Conservation (phyloP, 23 tunicate genomes). For the Styela clava region DNA sequence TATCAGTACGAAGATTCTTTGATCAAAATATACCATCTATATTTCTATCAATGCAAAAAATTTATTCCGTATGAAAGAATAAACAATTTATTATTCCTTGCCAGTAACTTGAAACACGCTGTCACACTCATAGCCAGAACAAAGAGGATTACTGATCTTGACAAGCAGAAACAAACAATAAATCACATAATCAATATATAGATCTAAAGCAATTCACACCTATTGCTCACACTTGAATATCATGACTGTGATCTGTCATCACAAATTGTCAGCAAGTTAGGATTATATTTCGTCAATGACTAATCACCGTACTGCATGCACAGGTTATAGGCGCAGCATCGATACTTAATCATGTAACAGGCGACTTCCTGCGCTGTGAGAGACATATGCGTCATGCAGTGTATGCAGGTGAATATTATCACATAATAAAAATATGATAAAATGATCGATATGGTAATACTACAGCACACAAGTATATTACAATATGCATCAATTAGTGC, state of each 20-base stretch:
- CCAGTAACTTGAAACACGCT: neutral
- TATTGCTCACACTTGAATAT: neutral
- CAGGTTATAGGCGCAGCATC: neutral
- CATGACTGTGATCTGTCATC: neutral
- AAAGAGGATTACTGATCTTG: neutral
- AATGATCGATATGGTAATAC: too few species aligned
- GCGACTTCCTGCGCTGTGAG: neutral
- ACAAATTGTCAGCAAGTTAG: neutral
- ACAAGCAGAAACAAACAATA: neutral
- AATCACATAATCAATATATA: neutral
- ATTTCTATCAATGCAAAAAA: too few species aligned
- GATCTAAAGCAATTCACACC: neutral
- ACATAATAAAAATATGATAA: neutral
- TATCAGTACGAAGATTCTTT: too few species aligned
- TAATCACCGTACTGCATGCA: neutral
- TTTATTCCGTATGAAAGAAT: too few species aligned
- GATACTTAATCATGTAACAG: neutral
- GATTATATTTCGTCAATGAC: neutral
- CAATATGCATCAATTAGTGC: too few species aligned
- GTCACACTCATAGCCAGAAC: neutral
- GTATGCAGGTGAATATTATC: neutral
- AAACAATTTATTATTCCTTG: too few species aligned
- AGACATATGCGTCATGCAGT: neutral
- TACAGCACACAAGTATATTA: too few species aligned
- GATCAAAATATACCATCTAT: too few species aligned